Conservation (phyloP, 2,797 vertebrate genomes). For the Protosalanx chinensis region DNA sequence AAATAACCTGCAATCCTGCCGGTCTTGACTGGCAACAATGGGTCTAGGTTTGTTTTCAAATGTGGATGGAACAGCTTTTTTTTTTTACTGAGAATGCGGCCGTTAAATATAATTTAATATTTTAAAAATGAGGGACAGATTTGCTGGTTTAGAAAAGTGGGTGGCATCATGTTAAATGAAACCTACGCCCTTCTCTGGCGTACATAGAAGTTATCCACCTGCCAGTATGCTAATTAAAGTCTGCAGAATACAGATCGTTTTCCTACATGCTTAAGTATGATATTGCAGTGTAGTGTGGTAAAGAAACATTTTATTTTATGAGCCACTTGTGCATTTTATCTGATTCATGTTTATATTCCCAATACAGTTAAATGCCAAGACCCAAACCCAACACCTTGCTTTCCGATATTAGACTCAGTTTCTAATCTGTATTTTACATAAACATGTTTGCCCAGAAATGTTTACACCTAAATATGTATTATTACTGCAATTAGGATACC, state of each 20-base stretch:
- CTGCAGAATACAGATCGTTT: background rate
- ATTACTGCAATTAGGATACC: slow-evolving; percentile 59
- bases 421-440: slow-evolving; percentile 57
- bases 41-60: too few species aligned
- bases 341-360: slow-evolving; percentile 20
- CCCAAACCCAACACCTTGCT: slow-evolving; percentile 34
- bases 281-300: slow-evolving; percentile 20
- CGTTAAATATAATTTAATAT: too few species aligned
- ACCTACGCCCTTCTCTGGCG: background rate
- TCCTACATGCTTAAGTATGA: slow-evolving; percentile 4
- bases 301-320: slow-evolving; percentile 18
- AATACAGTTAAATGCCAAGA: slow-evolving; percentile 37
- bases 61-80: too few species aligned
- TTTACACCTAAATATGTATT: slow-evolving; percentile 59
- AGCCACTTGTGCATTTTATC: slow-evolving; percentile 20
- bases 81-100: too few species aligned
- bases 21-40: background rate
- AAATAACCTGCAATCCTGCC: slow-evolving; percentile 7
- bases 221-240: slow-evolving; percentile 17
- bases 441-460: slow-evolving; percentile 54
- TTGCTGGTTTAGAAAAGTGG: too few species aligned
- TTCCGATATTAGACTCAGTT: slow-evolving; percentile 43
- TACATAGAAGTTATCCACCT: slow-evolving; percentile 9
- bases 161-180: too few species aligned
- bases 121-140: too few species aligned